These are phyloP conservation scores for Drosophila neonasuta DNA, from an alignment of 2,888 invertebrate genomes.

Conservation along the genomic window DNA sequence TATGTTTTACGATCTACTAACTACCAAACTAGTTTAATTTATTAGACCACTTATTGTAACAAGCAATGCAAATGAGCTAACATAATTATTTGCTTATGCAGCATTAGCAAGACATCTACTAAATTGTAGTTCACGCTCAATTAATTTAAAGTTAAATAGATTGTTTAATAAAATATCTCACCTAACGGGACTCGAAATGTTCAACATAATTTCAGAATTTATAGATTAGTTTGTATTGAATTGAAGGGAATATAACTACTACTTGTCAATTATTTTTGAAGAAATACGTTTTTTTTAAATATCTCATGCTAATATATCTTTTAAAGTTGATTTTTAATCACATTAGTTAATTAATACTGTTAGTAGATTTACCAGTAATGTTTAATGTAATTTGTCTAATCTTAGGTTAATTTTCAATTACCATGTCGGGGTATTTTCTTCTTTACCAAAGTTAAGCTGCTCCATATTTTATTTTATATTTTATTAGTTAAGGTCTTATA, in stretches of 20 bases:
- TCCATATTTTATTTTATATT: too few species aligned
- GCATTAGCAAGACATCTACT: not conserved
- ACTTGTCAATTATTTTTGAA: too few species aligned
- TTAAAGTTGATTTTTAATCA: not conserved
- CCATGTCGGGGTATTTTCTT: too few species aligned
- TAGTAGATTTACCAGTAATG: too few species aligned
- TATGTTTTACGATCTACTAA: not conserved
- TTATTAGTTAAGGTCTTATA: too few species aligned
- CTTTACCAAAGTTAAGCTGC: too few species aligned
- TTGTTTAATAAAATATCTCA: not conserved
- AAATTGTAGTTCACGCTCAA: not conserved
- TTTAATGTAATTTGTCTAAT: too few species aligned
- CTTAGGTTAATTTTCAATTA: too few species aligned
- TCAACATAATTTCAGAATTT: not conserved
- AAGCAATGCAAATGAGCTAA: not conserved
- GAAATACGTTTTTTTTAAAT: too few species aligned
- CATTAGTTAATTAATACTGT: not conserved
- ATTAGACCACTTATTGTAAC: not conserved
- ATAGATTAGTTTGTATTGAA: not conserved
- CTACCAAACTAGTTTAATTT: not conserved
- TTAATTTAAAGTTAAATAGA: not conserved
- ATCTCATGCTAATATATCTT: too few species aligned
- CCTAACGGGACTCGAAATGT: not conserved
- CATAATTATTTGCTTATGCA: not conserved
- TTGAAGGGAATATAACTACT: too few species aligned